phyloP scores from a whole-genome alignment of 2,888 invertebrate species.

The Apocheima hispidaria region DNA sequence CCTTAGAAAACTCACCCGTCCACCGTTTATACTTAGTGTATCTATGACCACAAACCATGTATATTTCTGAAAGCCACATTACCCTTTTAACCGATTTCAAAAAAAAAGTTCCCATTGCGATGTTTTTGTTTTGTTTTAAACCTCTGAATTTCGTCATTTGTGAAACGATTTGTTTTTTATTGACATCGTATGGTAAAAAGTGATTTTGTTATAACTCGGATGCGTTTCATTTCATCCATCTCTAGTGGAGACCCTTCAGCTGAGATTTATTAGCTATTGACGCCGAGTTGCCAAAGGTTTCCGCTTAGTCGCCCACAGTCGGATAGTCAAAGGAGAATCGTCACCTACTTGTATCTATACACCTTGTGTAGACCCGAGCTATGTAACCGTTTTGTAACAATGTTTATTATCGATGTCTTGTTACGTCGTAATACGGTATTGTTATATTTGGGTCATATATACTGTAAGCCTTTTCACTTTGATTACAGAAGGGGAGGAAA shows the following conservation, averaged over 20 bases:
- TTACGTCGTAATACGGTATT: background rate
- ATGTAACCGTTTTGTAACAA: slow-evolving; percentile 2
- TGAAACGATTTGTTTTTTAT: too few relatives aligned
- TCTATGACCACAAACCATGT: too few relatives aligned
- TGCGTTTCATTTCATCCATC: background rate
- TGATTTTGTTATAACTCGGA: background rate
- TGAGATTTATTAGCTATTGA: slow-evolving; percentile 32
- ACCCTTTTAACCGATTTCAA: too few relatives aligned
- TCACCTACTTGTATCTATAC: background rate
- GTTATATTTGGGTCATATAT: background rate
- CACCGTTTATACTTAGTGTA: too few relatives aligned
- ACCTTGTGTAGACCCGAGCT: background rate
- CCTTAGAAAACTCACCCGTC: too few relatives aligned
- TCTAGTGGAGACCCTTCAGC: slow-evolving; percentile 16
- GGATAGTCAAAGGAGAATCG: slow-evolving; percentile 17
- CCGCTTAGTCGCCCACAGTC: slow-evolving; percentile 16
- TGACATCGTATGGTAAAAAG: too few relatives aligned
- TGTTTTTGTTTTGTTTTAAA: too few relatives aligned
- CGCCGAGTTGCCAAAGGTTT: slow-evolving; percentile 25
- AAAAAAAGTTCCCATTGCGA: too few relatives aligned
- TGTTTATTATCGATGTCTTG: slow-evolving; percentile 7
- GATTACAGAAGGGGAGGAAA: too few relatives aligned
- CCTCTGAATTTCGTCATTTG: too few relatives aligned
- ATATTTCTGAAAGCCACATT: too few relatives aligned
- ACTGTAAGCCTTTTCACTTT: background rate